Percentiles rank a stretch among this genome's conserved stretches.
Conservation (phyloP, 2,888 invertebrate species). For the Drosophila neutralis region DNA sequence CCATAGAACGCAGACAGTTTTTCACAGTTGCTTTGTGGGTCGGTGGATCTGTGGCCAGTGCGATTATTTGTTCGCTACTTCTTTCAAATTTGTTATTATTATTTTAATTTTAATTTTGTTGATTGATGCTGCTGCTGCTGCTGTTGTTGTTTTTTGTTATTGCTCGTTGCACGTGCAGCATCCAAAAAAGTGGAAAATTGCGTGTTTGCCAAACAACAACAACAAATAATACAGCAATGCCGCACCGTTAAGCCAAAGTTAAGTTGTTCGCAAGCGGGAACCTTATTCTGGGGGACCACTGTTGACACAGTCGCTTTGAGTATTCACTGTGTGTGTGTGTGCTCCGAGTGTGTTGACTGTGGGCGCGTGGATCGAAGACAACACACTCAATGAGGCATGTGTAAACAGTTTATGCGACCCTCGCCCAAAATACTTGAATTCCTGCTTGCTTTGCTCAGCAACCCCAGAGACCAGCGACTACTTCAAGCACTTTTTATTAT, state of each 20-base stretch:
- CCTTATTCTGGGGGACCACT: slow-evolving; percentile 34
- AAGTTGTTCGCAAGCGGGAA: slow-evolving; percentile 36
- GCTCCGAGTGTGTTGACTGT: slow-evolving; percentile 64
- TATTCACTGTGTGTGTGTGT: slow-evolving; percentile 12
- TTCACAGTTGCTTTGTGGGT: not conserved
- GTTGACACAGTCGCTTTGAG: slow-evolving; percentile 42
- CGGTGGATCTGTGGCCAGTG: slow-evolving; percentile 1
- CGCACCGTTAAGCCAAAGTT: slow-evolving; percentile 38
- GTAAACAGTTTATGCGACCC: slow-evolving; percentile 79
- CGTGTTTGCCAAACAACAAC: slow-evolving; percentile 66
- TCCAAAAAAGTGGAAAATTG: slow-evolving; percentile 68
- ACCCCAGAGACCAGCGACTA: slow-evolving; percentile 31
- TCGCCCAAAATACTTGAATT: slow-evolving; percentile 44
- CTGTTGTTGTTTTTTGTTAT: slow-evolving; percentile 26
- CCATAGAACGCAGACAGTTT: slow-evolving; percentile 34
- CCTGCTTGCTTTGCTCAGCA: slow-evolving; percentile 38
- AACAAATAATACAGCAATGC: slow-evolving; percentile 29
- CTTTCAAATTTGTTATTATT: slow-evolving; percentile 68
- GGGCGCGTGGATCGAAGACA: slow-evolving; percentile 62
- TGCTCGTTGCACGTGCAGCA: slow-evolving; percentile 64
- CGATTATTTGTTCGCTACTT: slow-evolving; percentile 51
- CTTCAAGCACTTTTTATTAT: slow-evolving; percentile 43
- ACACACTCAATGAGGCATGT: slow-evolving; percentile 68
- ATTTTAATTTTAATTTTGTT: slow-evolving; percentile 75
- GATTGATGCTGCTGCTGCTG: slow-evolving; percentile 50